These are phyloP conservation scores for Tarsius wallacei DNA, from an alignment of 2,797 vertebrate genomes.

Conservation along the genomic window DNA sequence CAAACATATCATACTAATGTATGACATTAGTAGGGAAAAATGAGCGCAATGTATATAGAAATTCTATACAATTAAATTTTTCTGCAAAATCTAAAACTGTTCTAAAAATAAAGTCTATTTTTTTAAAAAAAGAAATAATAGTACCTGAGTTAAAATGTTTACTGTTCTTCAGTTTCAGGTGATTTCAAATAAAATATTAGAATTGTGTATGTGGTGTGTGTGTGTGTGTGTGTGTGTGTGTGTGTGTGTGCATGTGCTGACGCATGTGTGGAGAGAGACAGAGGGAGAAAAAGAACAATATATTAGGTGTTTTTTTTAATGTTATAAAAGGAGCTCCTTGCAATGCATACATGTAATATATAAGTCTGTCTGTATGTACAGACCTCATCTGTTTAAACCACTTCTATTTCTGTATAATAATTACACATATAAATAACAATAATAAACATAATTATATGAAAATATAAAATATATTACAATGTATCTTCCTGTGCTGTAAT, in stretches of 20 bases:
- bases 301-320: slow-evolving; percentile 2
- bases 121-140: background rate
- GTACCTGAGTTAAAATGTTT: slow-evolving; percentile 43
- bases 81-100: slow-evolving; percentile 41
- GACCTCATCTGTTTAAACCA: slow-evolving; percentile 26
- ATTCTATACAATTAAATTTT: slow-evolving; percentile 15
- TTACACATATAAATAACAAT: background rate
- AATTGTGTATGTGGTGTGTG: background rate
- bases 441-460: slow-evolving; percentile 20
- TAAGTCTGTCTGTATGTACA: background rate
- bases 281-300: background rate
- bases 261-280: background rate
- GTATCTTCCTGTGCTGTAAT: background rate
- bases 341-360: background rate
- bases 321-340: slow-evolving; percentile 18
- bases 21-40: background rate
- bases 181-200: slow-evolving; percentile 54
- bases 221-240: background rate
- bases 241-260: background rate
- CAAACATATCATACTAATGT: background rate
- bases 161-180: slow-evolving; percentile 40
- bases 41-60: background rate
- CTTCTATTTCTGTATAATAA: slow-evolving; percentile 8
- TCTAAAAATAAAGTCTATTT: background rate
- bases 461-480: slow-evolving; percentile 13